Evolutionary conservation across 1,140 invertebrate species (phyloP).

Genomic region (Pseudomyrmex sp.): DNA sequence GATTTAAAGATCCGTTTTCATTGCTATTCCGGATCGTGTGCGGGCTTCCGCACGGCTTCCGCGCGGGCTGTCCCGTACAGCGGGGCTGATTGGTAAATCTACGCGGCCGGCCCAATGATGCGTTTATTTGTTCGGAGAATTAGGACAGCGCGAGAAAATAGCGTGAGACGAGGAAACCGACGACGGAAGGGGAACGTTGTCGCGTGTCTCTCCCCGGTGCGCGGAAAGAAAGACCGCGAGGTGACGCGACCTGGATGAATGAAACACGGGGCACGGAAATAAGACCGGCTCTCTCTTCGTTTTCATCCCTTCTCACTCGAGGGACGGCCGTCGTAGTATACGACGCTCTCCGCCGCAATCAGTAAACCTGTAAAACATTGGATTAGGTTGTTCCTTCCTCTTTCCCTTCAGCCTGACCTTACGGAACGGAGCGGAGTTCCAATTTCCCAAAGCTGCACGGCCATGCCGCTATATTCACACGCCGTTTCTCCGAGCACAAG

Average conservation of each 20-base stretch:
- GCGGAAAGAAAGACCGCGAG: neutral
- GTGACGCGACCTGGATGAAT: slow-evolving; percentile 29
- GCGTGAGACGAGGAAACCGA: slow-evolving; percentile 36
- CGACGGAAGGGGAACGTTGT: neutral
- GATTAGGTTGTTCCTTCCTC: slow-evolving; percentile 73
- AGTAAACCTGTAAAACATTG: slow-evolving; percentile 81
- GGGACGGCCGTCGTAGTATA: slow-evolving; percentile 47
- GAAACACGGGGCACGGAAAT: slow-evolving; percentile 3
- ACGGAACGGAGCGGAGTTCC: slow-evolving; percentile 58
- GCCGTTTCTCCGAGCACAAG: slow-evolving; percentile 20
- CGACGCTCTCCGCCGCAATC: slow-evolving; percentile 74
- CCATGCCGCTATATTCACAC: slow-evolving; percentile 17
- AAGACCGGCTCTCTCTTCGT: slow-evolving; percentile 29
- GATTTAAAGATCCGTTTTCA: slow-evolving; percentile 75
- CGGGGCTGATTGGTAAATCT: slow-evolving; percentile 76
- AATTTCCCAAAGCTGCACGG: slow-evolving; percentile 60
- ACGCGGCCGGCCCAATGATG: slow-evolving; percentile 76
- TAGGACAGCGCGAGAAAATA: slow-evolving; percentile 67
- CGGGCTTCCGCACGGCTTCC: slow-evolving; percentile 75
- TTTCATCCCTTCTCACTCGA: slow-evolving; percentile 15
- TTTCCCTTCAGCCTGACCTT: slow-evolving; percentile 59
- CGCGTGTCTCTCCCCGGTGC: neutral
- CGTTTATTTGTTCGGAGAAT: slow-evolving; percentile 78
- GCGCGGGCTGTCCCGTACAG: slow-evolving; percentile 63
- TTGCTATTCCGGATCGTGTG: slow-evolving; percentile 76